Evolutionary conservation across 2,797 vertebrate species (phyloP).

Genomic region (Threskiornis aethiopicus): DNA sequence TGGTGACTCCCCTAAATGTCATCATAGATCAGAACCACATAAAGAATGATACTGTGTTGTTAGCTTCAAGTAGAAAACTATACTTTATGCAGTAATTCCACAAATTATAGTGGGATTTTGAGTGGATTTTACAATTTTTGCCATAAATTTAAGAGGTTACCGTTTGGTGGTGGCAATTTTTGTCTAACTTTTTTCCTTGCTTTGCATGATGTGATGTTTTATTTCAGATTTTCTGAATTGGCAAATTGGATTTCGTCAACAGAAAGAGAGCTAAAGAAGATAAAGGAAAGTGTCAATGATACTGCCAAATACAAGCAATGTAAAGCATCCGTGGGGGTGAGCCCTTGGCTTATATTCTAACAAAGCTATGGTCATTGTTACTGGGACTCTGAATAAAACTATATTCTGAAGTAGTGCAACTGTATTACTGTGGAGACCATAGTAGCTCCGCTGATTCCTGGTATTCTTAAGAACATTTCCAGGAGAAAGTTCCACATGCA

Average conservation of each 20-base stretch:
- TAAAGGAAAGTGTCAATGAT: conserved; percentile 81
- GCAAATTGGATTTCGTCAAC: conserved; percentile 89
- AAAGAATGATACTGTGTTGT: neutral
- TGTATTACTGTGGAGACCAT: neutral
- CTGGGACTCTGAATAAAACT: neutral
- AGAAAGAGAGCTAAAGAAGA: conserved; percentile 84
- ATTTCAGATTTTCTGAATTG: conserved; percentile 86
- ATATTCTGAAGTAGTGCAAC: neutral
- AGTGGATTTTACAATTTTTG: neutral
- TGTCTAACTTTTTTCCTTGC: neutral
- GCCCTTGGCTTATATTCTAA: neutral
- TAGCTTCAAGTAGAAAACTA: neutral
- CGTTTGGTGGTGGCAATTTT: neutral
- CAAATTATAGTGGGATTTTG: neutral
- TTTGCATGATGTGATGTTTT: neutral
- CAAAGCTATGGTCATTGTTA: neutral
- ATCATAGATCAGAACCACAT: neutral
- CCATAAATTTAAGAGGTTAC: neutral
- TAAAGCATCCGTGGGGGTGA: conserved; percentile 83
- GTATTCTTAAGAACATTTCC: neutral
- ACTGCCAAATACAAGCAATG: conserved; percentile 84
- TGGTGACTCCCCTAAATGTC: neutral
- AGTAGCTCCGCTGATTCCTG: neutral
- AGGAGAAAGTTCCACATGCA: neutral
- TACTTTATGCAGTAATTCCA: neutral